These are phyloP conservation scores for Varanus komodoensis DNA, from an alignment of 2,113 vertebrate species.

Conservation along the genomic window DNA sequence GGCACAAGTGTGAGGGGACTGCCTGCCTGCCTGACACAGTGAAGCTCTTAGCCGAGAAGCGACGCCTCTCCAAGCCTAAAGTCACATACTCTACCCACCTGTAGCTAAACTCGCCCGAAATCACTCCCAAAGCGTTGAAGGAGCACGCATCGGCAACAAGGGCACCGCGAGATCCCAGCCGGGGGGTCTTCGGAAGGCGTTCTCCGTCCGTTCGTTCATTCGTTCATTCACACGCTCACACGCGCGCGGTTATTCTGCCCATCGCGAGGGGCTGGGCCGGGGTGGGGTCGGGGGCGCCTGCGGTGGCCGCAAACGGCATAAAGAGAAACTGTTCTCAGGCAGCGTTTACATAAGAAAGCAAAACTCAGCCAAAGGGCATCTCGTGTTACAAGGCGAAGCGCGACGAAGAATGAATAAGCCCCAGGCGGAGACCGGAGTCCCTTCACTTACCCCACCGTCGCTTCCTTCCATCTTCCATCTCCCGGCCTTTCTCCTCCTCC, in stretches of 20 bases:
- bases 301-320: background rate
- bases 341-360: background rate
- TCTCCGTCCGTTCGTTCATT: background rate
- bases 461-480: slow-evolving; percentile 39
- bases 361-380: background rate
- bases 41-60: too few species aligned
- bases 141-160: too few species aligned
- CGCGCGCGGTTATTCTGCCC: background rate
- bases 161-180: too few species aligned
- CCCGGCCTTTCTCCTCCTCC: background rate
- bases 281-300: background rate
- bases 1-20: background rate
- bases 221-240: background rate
- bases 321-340: background rate
- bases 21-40: background rate
- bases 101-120: too few species aligned
- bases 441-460: slow-evolving; percentile 20
- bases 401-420: background rate
- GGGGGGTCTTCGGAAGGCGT: background rate
- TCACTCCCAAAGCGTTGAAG: too few species aligned
- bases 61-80: background rate
- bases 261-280: background rate
- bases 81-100: background rate
- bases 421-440: background rate
- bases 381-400: background rate